These are phyloP conservation scores for Malachius bipustulatus DNA, from an alignment of 2,888 invertebrate species.

Conservation along the genomic window DNA sequence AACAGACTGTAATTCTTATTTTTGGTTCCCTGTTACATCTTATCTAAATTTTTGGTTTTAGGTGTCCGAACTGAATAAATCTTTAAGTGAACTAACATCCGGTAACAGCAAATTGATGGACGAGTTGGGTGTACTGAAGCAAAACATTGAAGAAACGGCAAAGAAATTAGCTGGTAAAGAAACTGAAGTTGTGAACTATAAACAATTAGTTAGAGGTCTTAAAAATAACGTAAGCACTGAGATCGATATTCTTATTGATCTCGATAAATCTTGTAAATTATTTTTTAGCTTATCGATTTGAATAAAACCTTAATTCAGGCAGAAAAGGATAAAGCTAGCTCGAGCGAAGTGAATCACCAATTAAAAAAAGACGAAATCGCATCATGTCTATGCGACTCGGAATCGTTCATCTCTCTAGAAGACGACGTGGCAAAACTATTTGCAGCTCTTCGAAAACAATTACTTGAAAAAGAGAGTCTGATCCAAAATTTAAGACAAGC, in stretches of 20 bases:
- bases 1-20: background rate
- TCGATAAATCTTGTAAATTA: too few species aligned
- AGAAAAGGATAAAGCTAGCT: too few species aligned
- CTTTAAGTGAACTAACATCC: background rate
- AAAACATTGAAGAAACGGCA: constrained; percentile 3
- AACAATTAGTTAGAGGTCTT: constrained; percentile 25
- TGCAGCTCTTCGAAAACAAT: too few species aligned
- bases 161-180: constrained; percentile 17
- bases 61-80: background rate
- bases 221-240: constrained; percentile 27
- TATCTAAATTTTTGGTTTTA: background rate
- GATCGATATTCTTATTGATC: too few species aligned
- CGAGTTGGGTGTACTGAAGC: constrained; percentile 5
- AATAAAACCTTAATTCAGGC: too few species aligned
- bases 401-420: too few species aligned
- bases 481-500: constrained; percentile 13
- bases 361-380: too few species aligned
- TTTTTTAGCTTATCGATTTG: too few species aligned
- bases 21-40: background rate
- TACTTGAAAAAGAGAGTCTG: constrained; percentile 18
- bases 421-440: too few species aligned
- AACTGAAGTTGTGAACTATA: constrained; percentile 22
- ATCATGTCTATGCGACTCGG: too few species aligned
- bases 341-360: too few species aligned
- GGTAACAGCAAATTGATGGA: constrained; percentile 3